Evolutionary conservation across 2,113 vertebrate species (phyloP).

Genomic region (Syngnathus typhle): DNA sequence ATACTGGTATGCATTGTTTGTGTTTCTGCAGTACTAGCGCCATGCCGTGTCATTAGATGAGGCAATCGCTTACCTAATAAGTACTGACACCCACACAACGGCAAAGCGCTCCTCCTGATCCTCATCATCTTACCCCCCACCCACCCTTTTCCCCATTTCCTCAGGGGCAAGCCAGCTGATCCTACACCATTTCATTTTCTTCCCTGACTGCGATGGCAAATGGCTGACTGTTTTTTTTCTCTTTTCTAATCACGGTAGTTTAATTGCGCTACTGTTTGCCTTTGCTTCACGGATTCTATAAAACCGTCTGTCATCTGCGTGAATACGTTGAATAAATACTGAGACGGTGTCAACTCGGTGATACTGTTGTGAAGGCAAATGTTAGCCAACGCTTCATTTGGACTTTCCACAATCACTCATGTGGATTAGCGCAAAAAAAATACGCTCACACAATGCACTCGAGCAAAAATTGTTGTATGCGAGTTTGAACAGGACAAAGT

Average conservation of each 20-base stretch:
- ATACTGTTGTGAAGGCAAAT: background rate
- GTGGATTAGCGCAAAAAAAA: slow-evolving; percentile 23
- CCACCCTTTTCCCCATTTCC: slow-evolving; percentile 36
- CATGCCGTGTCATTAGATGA: slow-evolving; percentile 71
- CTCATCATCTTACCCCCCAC: slow-evolving; percentile 8
- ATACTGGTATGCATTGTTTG: slow-evolving; percentile 68
- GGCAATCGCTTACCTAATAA: slow-evolving; percentile 73
- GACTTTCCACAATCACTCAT: slow-evolving; percentile 26
- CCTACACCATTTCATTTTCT: slow-evolving; percentile 65
- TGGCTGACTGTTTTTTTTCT: slow-evolving; percentile 52
- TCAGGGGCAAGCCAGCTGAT: slow-evolving; percentile 64
- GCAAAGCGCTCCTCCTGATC: slow-evolving; percentile 37
- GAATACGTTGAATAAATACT: background rate
- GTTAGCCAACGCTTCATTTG: slow-evolving; percentile 18
- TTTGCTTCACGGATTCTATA: slow-evolving; percentile 20
- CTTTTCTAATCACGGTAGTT: background rate
- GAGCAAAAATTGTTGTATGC: background rate
- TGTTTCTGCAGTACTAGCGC: slow-evolving; percentile 62
- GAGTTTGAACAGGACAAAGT: slow-evolving; percentile 17
- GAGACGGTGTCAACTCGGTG: background rate
- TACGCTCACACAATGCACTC: slow-evolving; percentile 2
- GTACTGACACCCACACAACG: slow-evolving; percentile 57
- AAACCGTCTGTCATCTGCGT: background rate
- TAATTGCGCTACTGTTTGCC: slow-evolving; percentile 6
- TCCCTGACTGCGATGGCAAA: slow-evolving; percentile 55